These are phyloP conservation scores for Chamaea fasciata DNA, from an alignment of 2,113 vertebrate genomes.

Conservation along the genomic window DNA sequence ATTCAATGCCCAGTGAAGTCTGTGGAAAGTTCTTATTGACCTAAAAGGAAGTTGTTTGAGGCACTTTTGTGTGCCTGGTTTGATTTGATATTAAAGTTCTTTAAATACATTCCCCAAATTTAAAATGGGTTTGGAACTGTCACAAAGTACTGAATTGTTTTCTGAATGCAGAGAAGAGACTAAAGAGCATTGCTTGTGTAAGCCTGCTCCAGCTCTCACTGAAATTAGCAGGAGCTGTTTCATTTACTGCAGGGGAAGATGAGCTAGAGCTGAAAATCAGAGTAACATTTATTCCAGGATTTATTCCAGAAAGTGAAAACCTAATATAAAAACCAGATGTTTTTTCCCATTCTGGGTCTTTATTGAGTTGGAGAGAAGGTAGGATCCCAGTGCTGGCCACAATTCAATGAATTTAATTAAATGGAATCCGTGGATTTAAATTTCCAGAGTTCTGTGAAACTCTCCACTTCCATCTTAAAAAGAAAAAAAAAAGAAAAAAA, in stretches of 20 bases:
- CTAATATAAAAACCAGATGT: neutral
- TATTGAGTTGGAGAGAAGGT: neutral
- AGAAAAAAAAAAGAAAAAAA: neutral
- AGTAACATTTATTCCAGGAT: neutral
- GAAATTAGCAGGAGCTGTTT: neutral
- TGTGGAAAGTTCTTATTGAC: neutral
- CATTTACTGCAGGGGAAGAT: neutral
- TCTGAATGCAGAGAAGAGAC: neutral
- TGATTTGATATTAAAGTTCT: neutral
- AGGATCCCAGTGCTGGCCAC: neutral
- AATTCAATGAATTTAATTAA: neutral
- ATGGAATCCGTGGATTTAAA: neutral
- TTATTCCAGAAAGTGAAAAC: constrained; percentile 16
- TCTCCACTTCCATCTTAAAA: neutral
- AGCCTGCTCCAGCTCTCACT: neutral
- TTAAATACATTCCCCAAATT: neutral
- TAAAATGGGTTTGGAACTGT: neutral
- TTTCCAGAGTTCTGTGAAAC: neutral
- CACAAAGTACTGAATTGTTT: neutral
- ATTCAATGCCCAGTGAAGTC: neutral
- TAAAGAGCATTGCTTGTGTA: neutral
- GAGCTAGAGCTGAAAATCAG: neutral
- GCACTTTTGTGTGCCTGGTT: neutral
- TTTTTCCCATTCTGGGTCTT: neutral
- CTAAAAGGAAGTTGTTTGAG: neutral